A percentile compares a stretch with the other conserved stretches of the same genome.
These are phyloP conservation scores for Microcebus ravelobensis DNA, from an alignment of 2,113 vertebrate genomes.

Conservation along the genomic window DNA sequence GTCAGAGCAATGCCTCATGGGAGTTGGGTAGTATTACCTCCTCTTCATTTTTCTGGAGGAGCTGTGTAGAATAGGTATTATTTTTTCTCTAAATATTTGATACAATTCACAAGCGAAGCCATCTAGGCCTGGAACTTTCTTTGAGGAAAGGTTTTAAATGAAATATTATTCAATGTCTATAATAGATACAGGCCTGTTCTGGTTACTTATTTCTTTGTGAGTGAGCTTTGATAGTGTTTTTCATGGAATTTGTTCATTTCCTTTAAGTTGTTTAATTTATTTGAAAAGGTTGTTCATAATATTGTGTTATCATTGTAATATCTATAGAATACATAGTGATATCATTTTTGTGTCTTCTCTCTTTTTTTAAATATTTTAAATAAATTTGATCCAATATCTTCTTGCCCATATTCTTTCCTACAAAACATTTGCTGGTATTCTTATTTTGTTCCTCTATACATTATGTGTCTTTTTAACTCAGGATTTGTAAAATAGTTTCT, in stretches of 20 bases:
- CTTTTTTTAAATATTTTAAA: not conserved
- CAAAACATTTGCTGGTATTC: not conserved
- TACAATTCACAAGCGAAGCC: not conserved
- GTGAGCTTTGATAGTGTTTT: not conserved
- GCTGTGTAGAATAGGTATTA: not conserved
- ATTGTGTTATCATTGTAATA: not conserved
- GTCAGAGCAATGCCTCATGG: not conserved
- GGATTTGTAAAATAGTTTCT: not conserved
- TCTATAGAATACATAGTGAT: not conserved
- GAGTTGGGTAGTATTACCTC: not conserved
- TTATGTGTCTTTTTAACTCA: not conserved
- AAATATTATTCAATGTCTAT: not conserved
- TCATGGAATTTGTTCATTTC: not conserved
- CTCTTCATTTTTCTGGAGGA: slow-evolving; percentile 7
- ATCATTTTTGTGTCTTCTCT: not conserved
- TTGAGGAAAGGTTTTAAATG: not conserved
- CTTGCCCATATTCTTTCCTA: not conserved
- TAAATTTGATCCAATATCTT: not conserved
- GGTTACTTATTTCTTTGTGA: not conserved
- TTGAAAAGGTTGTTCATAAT: not conserved
- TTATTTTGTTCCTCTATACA: not conserved
- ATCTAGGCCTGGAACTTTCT: not conserved
- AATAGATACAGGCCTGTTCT: not conserved
- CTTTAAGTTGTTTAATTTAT: not conserved
- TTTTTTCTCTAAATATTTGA: not conserved